These are phyloP conservation scores for Syrista parreyssii DNA, from an alignment of 2,888 invertebrate species.

Conservation along the genomic window DNA sequence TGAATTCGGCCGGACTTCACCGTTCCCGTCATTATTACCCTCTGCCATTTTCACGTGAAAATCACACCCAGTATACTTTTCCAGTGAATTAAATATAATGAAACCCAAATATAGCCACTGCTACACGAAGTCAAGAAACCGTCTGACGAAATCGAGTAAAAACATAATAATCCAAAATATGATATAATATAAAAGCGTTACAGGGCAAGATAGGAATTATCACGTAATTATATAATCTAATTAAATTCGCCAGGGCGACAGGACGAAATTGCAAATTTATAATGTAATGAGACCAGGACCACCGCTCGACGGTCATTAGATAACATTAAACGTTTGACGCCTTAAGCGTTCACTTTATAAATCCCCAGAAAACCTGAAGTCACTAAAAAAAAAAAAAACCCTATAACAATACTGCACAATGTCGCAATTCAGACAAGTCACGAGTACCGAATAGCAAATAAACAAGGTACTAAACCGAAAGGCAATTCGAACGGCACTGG, in stretches of 20 bases:
- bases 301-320: constrained; percentile 17
- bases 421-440: not conserved
- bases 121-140: not conserved
- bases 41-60: not conserved
- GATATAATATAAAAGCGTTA: constrained; percentile 2
- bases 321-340: constrained; percentile 24
- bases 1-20: not conserved
- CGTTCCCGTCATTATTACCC: not conserved
- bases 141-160: not conserved
- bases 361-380: not conserved
- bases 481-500: not conserved
- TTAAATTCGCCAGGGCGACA: constrained; percentile 41
- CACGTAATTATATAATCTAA: constrained; percentile 44
- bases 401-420: not conserved
- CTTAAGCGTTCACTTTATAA: constrained; percentile 12
- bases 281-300: constrained; percentile 35
- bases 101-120: not conserved
- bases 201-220: constrained; percentile 39
- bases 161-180: not conserved
- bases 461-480: not conserved
- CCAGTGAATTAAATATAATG: not conserved
- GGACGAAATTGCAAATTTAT: constrained; percentile 45
- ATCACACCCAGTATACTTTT: not conserved
- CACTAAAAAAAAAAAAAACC: not conserved
- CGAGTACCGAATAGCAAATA: not conserved